Base-by-base conservation (phyloP, 2,797 vertebrate genomes). In the Nannoperca australis region DNA sequence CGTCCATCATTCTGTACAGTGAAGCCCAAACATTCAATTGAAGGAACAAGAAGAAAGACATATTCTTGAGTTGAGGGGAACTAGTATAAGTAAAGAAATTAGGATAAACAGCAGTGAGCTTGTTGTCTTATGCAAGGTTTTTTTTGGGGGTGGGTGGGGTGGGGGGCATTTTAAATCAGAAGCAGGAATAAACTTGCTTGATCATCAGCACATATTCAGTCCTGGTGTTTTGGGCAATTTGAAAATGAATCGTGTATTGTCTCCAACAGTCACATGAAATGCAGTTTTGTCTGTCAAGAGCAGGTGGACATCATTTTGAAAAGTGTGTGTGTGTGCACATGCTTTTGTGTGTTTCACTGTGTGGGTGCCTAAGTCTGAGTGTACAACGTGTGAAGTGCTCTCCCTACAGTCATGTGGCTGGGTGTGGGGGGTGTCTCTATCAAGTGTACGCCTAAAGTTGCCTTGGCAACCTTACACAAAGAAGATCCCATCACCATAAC, bases 401-500 rank as follows among this genome's bases (percentile, higher is more conserved):
- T 92, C 89, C 90, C 89, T 84, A 76, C 79, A 78, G 77, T 93
- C 92, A 84, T 87, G 86, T 85, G 89, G 86, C 56, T 68, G 53
- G 61, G 18, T 27, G 62, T 76, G 71, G 76, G 65, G 22, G 44
- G 65, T 73, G 81, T 82, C 87, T 84, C 84, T 93, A 92, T 93
- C 86, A 90, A 93, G 84, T 91, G 89, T 89, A 89, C 18, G 87
- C 84, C 92, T 92, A 82, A 94, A 91, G 94, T 95, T 94, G 88
- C 94, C 93, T 87, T 94, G 90, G 91, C 89, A 93, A 95, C 94
- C 83, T 84, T 93, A 95, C 83, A 94, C 93, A 94, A 94, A 92
- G 87, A 93, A 86, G 89, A 92, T 91, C 89, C 91, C 86, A 94
- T 94, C 60, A 78, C 93, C 92, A 94, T 95, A 94, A 95, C 92